Percentiles rank a stretch among this genome's conserved stretches.
These are phyloP conservation scores for Orbicella faveolata DNA, from an alignment of 64 coral and sea anemone genomes.

Conservation along the genomic window DNA sequence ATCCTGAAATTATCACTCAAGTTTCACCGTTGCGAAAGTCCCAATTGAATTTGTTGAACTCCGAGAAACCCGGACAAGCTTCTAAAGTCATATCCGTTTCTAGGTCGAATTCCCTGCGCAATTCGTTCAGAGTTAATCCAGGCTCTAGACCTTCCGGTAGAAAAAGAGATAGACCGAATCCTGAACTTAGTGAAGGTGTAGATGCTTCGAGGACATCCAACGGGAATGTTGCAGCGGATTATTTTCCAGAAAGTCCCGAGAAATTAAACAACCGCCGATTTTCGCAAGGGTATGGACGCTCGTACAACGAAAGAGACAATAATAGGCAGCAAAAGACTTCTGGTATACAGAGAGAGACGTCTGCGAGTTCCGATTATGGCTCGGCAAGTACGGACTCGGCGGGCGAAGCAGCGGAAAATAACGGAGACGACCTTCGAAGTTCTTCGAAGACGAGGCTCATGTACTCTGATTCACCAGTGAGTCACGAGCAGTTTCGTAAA, in stretches of 20 bases:
- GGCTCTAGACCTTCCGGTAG: conserved; percentile 43
- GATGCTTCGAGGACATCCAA: neutral
- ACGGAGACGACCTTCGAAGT: conserved; percentile 49
- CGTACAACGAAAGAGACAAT: conserved; percentile 19
- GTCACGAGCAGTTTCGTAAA: conserved; percentile 92
- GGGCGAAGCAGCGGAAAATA: conserved; percentile 55
- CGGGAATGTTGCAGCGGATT: conserved; percentile 8
- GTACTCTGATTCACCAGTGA: conserved; percentile 87
- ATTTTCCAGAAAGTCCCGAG: neutral
- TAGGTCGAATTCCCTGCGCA: conserved; percentile 85
- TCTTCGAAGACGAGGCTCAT: conserved; percentile 84
- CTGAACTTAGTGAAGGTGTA: neutral
- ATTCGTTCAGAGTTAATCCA: conserved; percentile 65
- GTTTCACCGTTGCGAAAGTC: conserved; percentile 85
- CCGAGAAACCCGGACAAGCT: conserved; percentile 25
- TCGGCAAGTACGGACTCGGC: conserved; percentile 85
- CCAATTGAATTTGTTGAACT: conserved; percentile 68
- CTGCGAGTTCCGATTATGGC: conserved; percentile 88
- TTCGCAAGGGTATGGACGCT: conserved; percentile 22
- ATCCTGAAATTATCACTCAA: conserved; percentile 91
- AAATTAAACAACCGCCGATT: conserved; percentile 14
- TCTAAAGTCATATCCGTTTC: conserved; percentile 73
- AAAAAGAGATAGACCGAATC: conserved; percentile 24
- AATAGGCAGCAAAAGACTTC: conserved; percentile 20
- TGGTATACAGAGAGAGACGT: conserved; percentile 70